Conservation (phyloP, 1,140 invertebrate species). For the Habropoda laboriosa region DNA sequence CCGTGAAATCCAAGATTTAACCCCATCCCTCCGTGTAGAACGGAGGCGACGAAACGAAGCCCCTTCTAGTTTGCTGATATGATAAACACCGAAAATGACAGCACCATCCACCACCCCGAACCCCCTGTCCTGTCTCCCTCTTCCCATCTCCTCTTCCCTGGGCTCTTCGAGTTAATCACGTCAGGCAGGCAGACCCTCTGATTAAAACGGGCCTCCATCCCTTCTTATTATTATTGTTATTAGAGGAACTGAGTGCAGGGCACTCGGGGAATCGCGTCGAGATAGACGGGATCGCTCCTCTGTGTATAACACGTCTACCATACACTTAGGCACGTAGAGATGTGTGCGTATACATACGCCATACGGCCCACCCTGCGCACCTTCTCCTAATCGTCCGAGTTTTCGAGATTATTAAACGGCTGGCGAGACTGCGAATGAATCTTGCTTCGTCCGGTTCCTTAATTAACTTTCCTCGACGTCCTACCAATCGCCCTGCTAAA, state of each 20-base stretch:
- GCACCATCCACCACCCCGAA: constrained; percentile 33
- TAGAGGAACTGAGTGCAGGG: constrained; percentile 63
- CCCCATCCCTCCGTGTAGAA: constrained; percentile 22
- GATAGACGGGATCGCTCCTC: constrained; percentile 29
- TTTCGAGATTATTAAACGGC: constrained; percentile 68
- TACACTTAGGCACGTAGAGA: background rate
- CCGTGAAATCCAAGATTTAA: constrained; percentile 62
- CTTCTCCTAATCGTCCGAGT: constrained; percentile 56
- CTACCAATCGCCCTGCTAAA: constrained; percentile 37
- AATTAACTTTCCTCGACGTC: constrained; percentile 60
- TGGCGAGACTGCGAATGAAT: constrained; percentile 56
- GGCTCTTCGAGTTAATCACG: constrained; percentile 70
- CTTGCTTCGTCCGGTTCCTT: constrained; percentile 49
- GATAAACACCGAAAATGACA: constrained; percentile 74
- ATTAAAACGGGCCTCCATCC: constrained; percentile 69
- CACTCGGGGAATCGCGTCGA: constrained; percentile 50
- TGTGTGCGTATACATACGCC: background rate
- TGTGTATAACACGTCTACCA: background rate
- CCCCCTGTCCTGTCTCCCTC: constrained; percentile 9
- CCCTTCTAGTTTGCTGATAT: constrained; percentile 59
- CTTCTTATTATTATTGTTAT: constrained; percentile 72
- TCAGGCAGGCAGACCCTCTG: constrained; percentile 69
- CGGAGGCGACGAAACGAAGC: constrained; percentile 49
- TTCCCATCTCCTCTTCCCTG: constrained; percentile 19
- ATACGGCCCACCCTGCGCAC: too few relatives aligned